Evolutionary conservation across 2,888 invertebrate species (phyloP).

Genomic region (Lissonota sp.): DNA sequence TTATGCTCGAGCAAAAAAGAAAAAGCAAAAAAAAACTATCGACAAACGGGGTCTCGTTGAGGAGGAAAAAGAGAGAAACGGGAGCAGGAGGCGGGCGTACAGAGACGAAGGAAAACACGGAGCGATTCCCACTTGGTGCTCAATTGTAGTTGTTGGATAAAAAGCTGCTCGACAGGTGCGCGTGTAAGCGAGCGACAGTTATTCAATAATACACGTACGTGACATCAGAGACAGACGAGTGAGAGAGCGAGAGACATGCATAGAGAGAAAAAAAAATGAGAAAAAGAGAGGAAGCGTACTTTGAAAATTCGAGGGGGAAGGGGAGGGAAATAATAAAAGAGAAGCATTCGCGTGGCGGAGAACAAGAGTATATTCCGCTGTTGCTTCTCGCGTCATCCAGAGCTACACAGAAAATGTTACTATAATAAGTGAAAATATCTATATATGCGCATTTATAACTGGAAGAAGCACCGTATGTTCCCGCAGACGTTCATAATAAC

Average conservation of each 20-base stretch:
- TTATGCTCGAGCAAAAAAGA: background rate
- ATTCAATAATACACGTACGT: constrained; percentile 63
- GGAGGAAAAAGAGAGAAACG: background rate
- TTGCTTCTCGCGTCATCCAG: constrained; percentile 47
- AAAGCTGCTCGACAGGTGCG: constrained; percentile 64
- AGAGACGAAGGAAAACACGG: background rate
- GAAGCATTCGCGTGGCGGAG: constrained; percentile 47
- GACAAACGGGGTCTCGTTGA: constrained; percentile 13
- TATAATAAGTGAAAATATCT: constrained; percentile 14
- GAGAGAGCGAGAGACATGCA: constrained; percentile 31
- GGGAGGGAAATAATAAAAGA: background rate
- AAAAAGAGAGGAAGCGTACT: background rate
- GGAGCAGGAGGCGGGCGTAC: constrained; percentile 4
- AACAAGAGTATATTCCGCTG: constrained; percentile 18
- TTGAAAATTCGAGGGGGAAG: constrained; percentile 6
- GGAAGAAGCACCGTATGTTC: constrained; percentile 49
- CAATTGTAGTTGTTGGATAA: constrained; percentile 54
- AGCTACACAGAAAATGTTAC: constrained; percentile 54
- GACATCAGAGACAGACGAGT: constrained; percentile 55
- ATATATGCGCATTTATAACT: constrained; percentile 21
- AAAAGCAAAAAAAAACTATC: constrained; percentile 7
- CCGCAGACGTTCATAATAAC: constrained; percentile 57
- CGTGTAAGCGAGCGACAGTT: constrained; percentile 60
- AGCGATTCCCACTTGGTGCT: constrained; percentile 25
- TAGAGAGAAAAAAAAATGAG: background rate